Evolutionary conservation across 2,797 vertebrate genomes (phyloP), one percentile per base, ranked within the genome.

Genomic region (Poliocrania exsul): DNA sequence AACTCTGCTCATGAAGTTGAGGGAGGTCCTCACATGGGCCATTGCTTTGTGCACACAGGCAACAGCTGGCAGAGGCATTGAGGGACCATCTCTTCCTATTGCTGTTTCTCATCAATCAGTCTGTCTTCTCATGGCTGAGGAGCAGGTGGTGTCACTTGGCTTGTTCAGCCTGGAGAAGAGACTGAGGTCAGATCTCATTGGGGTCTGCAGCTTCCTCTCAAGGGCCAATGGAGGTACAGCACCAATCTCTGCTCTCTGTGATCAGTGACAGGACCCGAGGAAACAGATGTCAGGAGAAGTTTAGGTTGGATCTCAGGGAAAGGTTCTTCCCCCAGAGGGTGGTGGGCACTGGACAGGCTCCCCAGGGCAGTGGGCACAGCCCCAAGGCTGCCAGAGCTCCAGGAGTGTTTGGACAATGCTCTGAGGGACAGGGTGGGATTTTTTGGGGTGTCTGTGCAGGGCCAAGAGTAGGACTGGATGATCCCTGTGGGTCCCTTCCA

Each of bases 21-120:
- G 28, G 24, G 74, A 26, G 15, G 23, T 53, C 46, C 53, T 58
- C 35, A 21, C 1, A 11, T 6, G 11, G 11, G 24, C 40, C 14
- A 5, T 2, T 57, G 25, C 5, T 31, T 29, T 0, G 4, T 1
- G 37, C 25, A 31, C 0, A 3, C 12, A 24, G 42, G 15, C 3
- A 6, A 20, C 29, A 78, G 26, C 31, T 4, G 12, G 49, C 60
- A 74, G 50, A 65, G 21, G 29, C 26, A 10, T 2, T 18, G 21
- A 26, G 19, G 9, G 14, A 14, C 17, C 12, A 57, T n/a, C 28
- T n/a, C 46, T 57, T 50, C 25, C 26, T 75, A 10, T 12, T 46
- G 69, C 49, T 2, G 1, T 20, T 84, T 50, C 42, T 64, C 23
- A 17, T 31, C 38, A 25, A 9, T 31, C 24, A 24, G 2, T 42